A percentile compares a stretch with the other conserved stretches of the same genome.
Conservation (phyloP, 1,140 invertebrate species). For the Leptopilina boulardi region DNA sequence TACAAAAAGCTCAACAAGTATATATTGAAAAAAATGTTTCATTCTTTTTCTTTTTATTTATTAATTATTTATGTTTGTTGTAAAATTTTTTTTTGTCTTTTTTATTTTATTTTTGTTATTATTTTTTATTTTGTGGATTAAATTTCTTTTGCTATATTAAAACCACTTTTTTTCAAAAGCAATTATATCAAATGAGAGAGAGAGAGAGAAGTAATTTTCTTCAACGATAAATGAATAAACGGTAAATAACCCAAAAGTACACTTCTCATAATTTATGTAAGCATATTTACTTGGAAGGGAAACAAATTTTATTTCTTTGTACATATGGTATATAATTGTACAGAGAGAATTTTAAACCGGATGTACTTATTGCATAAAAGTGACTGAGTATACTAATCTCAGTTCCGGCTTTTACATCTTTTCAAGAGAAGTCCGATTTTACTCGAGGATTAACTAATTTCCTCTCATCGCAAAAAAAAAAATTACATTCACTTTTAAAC, state of each 20-base stretch:
- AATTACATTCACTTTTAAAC: background rate
- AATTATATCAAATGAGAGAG: too few relatives aligned
- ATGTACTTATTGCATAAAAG: constrained; percentile 1
- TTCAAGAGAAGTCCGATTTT: background rate
- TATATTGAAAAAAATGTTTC: background rate
- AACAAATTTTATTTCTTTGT: background rate
- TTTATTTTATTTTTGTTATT: too few relatives aligned
- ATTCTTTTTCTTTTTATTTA: background rate
- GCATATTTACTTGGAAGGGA: background rate
- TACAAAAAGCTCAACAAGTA: background rate
- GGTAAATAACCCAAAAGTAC: background rate
- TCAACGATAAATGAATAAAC: too few relatives aligned
- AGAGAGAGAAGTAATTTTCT: too few relatives aligned
- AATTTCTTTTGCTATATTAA: too few relatives aligned
- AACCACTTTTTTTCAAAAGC: too few relatives aligned
- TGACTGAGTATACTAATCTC: constrained; percentile 1
- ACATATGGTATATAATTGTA: background rate
- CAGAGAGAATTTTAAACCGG: constrained; percentile 12
- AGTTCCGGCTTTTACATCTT: constrained; percentile 15
- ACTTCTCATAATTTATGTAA: background rate
- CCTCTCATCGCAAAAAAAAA: background rate
- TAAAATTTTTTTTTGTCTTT: too few relatives aligned
- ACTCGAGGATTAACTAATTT: background rate
- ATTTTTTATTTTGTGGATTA: too few relatives aligned
- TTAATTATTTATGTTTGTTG: background rate